These are phyloP conservation scores for Cynocephalus volans DNA, from an alignment of 2,113 vertebrate genomes.

Conservation along the genomic window DNA sequence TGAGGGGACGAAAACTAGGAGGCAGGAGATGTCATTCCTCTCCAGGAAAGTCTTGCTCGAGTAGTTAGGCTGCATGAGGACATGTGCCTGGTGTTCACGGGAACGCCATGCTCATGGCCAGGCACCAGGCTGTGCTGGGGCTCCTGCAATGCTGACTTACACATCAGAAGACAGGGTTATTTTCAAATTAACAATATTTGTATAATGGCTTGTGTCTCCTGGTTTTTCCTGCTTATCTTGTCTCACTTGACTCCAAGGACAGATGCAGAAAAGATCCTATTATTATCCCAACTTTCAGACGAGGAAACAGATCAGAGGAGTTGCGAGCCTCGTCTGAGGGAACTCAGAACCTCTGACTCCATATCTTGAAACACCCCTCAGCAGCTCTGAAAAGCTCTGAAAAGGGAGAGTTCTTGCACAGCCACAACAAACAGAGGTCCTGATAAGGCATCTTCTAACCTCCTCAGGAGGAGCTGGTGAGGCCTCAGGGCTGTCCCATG, in stretches of 20 bases:
- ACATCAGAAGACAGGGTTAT: neutral
- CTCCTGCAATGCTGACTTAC: neutral
- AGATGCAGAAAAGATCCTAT: no score
- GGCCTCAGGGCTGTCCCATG: fast-evolving
- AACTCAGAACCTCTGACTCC: neutral
- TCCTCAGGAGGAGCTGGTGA: no score
- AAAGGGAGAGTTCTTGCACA: fast-evolving
- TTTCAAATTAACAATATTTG: neutral
- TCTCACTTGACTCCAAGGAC: neutral
- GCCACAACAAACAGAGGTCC: fast-evolving
- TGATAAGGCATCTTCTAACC: fast-evolving
- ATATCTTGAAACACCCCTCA: neutral
- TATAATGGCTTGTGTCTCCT: neutral
- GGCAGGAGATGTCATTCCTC: no score
- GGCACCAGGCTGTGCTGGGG: fast-evolving
- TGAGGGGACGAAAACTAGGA: neutral
- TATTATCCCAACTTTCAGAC: no score
- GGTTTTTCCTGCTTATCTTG: neutral
- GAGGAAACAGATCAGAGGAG: no score
- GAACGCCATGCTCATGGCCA: no score
- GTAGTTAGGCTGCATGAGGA: neutral
- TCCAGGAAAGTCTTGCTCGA: neutral
- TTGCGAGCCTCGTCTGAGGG: no score
- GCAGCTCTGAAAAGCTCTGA: neutral
- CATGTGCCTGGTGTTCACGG: no score